Evolutionary conservation across 1,140 invertebrate species (phyloP).

Genomic region (Diuraphis noxia): DNA sequence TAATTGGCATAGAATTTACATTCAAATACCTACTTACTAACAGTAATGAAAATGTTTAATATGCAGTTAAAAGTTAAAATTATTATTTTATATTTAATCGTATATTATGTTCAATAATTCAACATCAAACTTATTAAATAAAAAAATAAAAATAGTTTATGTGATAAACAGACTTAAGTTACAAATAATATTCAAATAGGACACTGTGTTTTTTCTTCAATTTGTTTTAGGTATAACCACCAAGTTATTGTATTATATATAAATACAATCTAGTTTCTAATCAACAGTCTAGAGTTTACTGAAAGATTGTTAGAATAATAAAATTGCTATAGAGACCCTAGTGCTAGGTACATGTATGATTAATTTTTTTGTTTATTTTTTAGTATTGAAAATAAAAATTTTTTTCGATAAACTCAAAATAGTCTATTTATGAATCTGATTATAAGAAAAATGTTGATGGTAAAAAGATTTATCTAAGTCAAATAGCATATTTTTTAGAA

Average conservation of each 20-base stretch:
- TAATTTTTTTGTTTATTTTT: no score
- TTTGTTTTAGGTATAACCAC: background rate
- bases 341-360: no score
- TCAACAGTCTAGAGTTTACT: background rate
- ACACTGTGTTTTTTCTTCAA: background rate
- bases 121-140: background rate
- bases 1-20: background rate
- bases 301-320: background rate
- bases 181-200: background rate
- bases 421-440: no score
- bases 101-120: background rate
- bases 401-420: no score
- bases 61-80: background rate
- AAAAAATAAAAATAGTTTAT: background rate
- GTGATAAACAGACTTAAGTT: background rate
- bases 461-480: no score
- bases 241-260: no score
- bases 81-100: background rate
- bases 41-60: background rate
- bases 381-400: no score
- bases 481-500: no score
- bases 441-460: no score
- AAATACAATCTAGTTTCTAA: background rate
- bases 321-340: no score
- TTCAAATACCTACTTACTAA: background rate